Evolutionary conservation across 2,888 invertebrate genomes (phyloP), one percentile per base, ranked within the genome.

Genomic region (Nomada fabriciana): DNA sequence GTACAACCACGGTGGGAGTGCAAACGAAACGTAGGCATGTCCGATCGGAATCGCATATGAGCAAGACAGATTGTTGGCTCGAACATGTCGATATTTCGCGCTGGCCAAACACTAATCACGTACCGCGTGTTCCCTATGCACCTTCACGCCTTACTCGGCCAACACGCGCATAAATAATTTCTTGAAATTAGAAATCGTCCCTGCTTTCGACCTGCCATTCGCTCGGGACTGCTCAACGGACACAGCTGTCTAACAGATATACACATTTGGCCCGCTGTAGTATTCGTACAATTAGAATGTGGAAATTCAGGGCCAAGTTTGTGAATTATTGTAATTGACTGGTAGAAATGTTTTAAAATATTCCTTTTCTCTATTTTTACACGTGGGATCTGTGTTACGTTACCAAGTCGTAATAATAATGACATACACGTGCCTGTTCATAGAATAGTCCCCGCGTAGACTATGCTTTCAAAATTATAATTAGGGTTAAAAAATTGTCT

Each of bases 11-110:
- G 78, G 88, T 86, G 85, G 86, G 86, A 85, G 86, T 83, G 82
- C 71, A 80, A 87, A 83, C 82, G 84, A 83, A 75, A 63, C 65
- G 80, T 63, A 64, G 80, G 60, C 77, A 78, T 78, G 80, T 89
- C 76, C 86, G 84, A 86, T 81, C 69, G 70, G 88, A 90, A 90
- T 90, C 83, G 75, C 80, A 83, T 86, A 90, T 89, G 89, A 88
- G 88, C 80, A 75, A 52, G 65, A 18, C 18, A 71, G 74, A 68
- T 76, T 61, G 78, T 59, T 71, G 65, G 60, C 61, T 57, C 65
- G 74, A 83, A 57, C 77, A 76, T 78, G 76, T 80, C 84, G 77
- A 86, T 88, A 85, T 80, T 81, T 77, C 73, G 42, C 29, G 63
- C 50, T 9, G 25, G 61, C 15, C 63, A 7, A 59, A 84, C 80